These are phyloP conservation scores for Pristis pectinata DNA, from an alignment of 2,797 vertebrate genomes.

Conservation along the genomic window DNA sequence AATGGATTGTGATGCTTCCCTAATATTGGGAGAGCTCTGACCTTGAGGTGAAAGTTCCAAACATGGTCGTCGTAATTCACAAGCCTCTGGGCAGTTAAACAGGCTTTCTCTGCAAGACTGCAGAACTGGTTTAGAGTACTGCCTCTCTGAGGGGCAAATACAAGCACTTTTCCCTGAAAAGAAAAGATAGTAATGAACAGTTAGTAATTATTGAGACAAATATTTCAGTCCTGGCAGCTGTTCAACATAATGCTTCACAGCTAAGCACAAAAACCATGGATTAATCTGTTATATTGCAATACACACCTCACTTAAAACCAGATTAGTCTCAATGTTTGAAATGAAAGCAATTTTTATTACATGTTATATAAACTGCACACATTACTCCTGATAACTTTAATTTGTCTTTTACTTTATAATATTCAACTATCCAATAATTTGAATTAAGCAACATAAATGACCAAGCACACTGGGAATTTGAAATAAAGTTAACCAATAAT, in stretches of 20 bases:
- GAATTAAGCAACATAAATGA: neutral
- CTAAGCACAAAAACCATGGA: neutral
- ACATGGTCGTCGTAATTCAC: slow-evolving; percentile 92
- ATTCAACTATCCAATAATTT: neutral
- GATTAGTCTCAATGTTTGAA: slow-evolving; percentile 2
- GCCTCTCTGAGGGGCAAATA: slow-evolving; percentile 85
- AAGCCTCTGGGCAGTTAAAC: slow-evolving; percentile 78
- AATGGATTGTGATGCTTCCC: slow-evolving; percentile 70
- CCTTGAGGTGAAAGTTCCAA: slow-evolving; percentile 91
- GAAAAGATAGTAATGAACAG: slow-evolving; percentile 41
- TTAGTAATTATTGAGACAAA: slow-evolving; percentile 1
- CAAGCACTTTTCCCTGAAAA: slow-evolving; percentile 79
- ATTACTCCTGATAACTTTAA: neutral
- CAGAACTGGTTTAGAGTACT: slow-evolving; percentile 85
- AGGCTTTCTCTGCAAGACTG: slow-evolving; percentile 79
- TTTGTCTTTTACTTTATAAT: neutral
- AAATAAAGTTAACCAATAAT: too few relatives aligned
- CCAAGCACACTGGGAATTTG: neutral
- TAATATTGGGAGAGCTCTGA: slow-evolving; percentile 56
- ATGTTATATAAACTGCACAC: neutral
- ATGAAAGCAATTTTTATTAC: neutral
- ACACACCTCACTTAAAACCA: neutral
- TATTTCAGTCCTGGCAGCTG: neutral
- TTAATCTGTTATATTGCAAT: neutral
- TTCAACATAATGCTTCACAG: neutral